A percentile compares a stretch with the other conserved stretches of the same genome.
Evolutionary conservation across 2,888 invertebrate species (phyloP).

Genomic region (Lasioglossum pauxillum): DNA sequence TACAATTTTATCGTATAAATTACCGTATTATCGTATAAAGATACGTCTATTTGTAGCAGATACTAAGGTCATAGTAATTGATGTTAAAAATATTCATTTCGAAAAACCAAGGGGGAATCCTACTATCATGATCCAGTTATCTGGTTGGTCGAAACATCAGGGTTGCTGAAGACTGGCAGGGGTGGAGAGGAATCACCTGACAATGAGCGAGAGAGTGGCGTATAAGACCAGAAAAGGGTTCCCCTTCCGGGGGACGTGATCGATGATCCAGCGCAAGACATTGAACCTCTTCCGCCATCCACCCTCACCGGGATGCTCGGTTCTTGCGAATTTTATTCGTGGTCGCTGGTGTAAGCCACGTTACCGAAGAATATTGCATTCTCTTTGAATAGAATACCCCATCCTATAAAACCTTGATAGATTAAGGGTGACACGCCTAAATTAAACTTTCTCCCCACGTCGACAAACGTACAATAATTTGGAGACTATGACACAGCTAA

Average conservation of each 20-base stretch:
- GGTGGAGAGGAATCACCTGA: conserved; percentile 65
- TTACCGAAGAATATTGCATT: conserved; percentile 56
- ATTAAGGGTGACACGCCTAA: conserved; percentile 47
- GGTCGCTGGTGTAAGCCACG: conserved; percentile 40
- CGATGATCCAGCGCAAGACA: conserved; percentile 69
- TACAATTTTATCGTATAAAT: not conserved
- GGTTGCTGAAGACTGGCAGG: conserved; percentile 41
- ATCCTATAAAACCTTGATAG: conserved; percentile 51
- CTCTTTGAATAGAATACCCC: conserved; percentile 46
- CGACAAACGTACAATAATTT: conserved; percentile 12
- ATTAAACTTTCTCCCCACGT: conserved; percentile 38
- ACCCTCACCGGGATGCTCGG: conserved; percentile 25
- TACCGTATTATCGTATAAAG: too few relatives aligned
- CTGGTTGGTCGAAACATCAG: conserved; percentile 53
- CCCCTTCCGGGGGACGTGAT: conserved; percentile 59
- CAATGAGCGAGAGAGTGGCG: conserved; percentile 69
- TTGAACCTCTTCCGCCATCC: conserved; percentile 42
- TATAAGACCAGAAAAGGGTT: conserved; percentile 69
- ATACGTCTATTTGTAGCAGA: not conserved
- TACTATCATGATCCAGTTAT: conserved; percentile 58
- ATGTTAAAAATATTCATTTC: not conserved
- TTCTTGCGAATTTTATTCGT: conserved; percentile 55
- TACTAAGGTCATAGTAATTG: not conserved
- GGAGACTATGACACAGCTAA: not conserved
- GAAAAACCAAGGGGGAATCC: conserved; percentile 56